Evolutionary conservation across 2,113 vertebrate genomes (phyloP), one percentile per base, ranked within the genome.

Genomic region (Corythoichthys intestinalis): DNA sequence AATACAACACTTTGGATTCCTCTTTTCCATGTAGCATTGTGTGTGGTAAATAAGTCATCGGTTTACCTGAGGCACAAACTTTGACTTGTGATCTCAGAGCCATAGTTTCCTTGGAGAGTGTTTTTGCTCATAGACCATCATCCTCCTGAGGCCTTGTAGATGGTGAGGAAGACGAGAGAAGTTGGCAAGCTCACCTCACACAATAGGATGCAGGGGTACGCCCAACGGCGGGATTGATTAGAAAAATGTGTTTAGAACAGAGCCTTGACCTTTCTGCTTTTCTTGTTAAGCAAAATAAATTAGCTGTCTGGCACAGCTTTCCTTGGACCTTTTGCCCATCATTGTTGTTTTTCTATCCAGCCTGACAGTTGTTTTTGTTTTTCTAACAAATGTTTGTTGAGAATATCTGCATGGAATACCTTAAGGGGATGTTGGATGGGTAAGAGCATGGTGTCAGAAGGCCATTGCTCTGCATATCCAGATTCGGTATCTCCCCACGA

Each of bases 181-280:
- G 70, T 82, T 88, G 82, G 85, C 80, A 84, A 80, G 65, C 63
- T 39, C 60, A 76, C 56, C 67, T 74, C 61, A 47, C 52, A 74
- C 12, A 12, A 13, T 44, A 70, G 76, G 39, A 52, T 66, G 78
- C 76, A 72, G 83, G 83, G 85, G 82, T 82, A 78, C 66, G 65
- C 71, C 66, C 50, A 75, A 72, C 66, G 75, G 66, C 78, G 74
- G 72, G 66, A 83, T 72, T 79, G 72, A 88, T 79, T 84, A 66
- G 71, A 74, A 80, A 87, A 85, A 87, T 68, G 81, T 71, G 67
- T 74, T 85, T 71, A 72, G 74, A 76, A 75, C 71, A 59, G 70
- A 58, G 78, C 75, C 75, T 84, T 52, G 79, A 83, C 88, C 80
- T 90, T 85, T 67, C 76, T 79, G 1, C 3, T 71, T 86, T 65